Percentiles rank a stretch among this genome's conserved stretches.
Evolutionary conservation across 2,888 invertebrate species (phyloP).

Genomic region (Formica aserva): DNA sequence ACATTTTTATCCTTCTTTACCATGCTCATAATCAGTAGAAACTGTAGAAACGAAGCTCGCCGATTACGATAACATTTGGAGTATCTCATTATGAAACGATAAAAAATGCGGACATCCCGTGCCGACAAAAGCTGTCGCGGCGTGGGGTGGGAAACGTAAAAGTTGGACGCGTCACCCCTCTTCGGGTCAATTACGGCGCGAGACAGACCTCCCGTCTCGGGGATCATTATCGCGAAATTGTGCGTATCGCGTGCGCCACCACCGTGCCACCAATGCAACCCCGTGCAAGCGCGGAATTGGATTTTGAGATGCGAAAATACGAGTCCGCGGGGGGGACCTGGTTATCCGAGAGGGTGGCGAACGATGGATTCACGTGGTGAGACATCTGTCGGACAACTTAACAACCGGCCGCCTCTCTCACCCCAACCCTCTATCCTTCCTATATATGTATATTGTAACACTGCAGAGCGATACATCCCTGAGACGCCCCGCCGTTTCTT

Average conservation of each 20-base stretch:
- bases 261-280: conserved; percentile 12
- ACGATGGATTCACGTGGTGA: conserved; percentile 83
- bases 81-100: conserved; percentile 36
- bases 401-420: conserved; percentile 79
- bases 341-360: conserved; percentile 28
- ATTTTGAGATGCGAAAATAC: conserved; percentile 72
- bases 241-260: conserved; percentile 40
- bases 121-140: conserved; percentile 47
- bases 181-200: conserved; percentile 50
- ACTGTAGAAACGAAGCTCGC: neutral
- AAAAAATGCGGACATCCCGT: conserved; percentile 43
- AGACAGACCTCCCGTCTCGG: conserved; percentile 43
- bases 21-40: neutral
- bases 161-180: conserved; percentile 38
- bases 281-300: conserved; percentile 65
- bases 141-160: conserved; percentile 21
- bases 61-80: conserved; percentile 48
- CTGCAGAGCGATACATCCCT: conserved; percentile 78
- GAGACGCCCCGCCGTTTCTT: conserved; percentile 77
- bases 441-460: conserved; percentile 69
- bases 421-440: conserved; percentile 49
- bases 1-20: neutral
- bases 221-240: conserved; percentile 57
- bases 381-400: conserved; percentile 85
- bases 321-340: conserved; percentile 47